Conservation (phyloP, 2,888 invertebrate genomes). For the Xanthorhoe designata region DNA sequence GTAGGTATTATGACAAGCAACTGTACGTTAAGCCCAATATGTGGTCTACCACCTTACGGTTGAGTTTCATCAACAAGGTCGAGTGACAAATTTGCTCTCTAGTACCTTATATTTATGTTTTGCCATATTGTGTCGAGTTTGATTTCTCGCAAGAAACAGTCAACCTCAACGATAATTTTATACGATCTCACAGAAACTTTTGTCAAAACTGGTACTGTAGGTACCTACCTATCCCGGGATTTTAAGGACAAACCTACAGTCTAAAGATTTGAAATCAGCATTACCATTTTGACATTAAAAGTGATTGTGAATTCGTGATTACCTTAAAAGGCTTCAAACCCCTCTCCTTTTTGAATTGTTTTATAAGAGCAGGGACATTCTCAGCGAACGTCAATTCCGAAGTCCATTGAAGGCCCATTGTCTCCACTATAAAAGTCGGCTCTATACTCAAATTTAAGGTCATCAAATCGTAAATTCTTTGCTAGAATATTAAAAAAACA, state of each 20-base stretch:
- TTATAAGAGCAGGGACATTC: conserved; percentile 73
- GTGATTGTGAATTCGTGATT: conserved; percentile 14
- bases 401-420: conserved; percentile 81
- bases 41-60: too few species aligned
- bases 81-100: too few species aligned
- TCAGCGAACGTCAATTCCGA: conserved; percentile 81
- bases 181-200: too few species aligned
- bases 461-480: conserved; percentile 84
- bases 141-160: too few species aligned
- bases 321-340: conserved; percentile 86
- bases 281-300: background rate
- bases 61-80: too few species aligned
- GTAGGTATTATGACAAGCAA: background rate
- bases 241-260: background rate
- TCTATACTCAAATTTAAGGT: conserved; percentile 86
- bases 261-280: background rate
- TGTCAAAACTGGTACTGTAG: too few species aligned
- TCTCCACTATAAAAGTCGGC: conserved; percentile 84
- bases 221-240: too few species aligned
- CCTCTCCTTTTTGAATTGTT: conserved; percentile 81
- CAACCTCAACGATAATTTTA: too few species aligned
- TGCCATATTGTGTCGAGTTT: too few species aligned
- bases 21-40: too few species aligned
- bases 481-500: conserved; percentile 61
- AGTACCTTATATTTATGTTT: too few species aligned